Base-by-base conservation (phyloP, 2,113 vertebrate genomes). In the Platichthys stellatus region DNA sequence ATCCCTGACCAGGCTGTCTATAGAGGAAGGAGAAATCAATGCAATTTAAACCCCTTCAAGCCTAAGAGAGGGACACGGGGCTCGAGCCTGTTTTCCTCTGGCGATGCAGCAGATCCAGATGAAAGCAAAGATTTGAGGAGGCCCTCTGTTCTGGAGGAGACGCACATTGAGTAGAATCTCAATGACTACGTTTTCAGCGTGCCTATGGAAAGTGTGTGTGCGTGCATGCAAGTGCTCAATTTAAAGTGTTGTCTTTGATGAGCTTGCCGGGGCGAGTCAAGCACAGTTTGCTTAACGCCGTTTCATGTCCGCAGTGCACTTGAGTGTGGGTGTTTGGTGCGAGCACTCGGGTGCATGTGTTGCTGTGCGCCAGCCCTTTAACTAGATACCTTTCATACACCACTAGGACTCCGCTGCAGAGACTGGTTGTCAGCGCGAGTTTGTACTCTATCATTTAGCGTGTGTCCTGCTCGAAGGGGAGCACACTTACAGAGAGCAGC, bases 21-120 rank as follows among this genome's bases (percentile, higher is more conserved):
- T 24, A 49, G 73, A 68, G 58, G 53, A 84, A 78, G 65, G 51
- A 83, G 70, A 86, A 92, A 91, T 92, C 90, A 82, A 92, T 91
- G 90, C 63, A 69, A 72, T 84, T 78, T 80, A 85, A 91, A 63
- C 76, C 38, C 62, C 53, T 69, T 86, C 70, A 80, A 84, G 76
- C 74, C 51, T n/a, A 5, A 49, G 47, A 80, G 70, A 76, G 73
- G 85, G 75, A 83, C 77, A 66, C 0, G 58, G 74, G 68, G 75
- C 76, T 81, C 15, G 63, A 15, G 68, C 51, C 65, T 72, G 72
- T 74, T 86, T 75, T 85, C 54, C 81, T 84, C 86, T 70, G 68
- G 87, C 88, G 84, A 88, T 66, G 74, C 17, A 73, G 75, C 74
- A 51, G 53, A 88, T 80, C 73, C 71, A 82, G 78, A 91, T 91